Conservation (phyloP, 2,888 invertebrate genomes). For the Cotesia congregata region DNA sequence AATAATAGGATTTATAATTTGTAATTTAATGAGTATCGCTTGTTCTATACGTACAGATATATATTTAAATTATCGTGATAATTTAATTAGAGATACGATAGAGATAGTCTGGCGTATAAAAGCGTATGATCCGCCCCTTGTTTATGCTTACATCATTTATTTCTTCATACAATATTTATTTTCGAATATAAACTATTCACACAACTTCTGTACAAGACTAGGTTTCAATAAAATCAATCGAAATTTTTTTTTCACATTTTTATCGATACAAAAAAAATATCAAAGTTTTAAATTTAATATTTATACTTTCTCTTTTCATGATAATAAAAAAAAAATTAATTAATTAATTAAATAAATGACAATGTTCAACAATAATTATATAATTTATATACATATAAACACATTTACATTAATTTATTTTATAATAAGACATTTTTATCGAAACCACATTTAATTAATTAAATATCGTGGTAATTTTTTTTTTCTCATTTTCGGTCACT, state of each 20-base stretch:
- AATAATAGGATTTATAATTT: slow-evolving; percentile 13
- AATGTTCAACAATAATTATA: slow-evolving; percentile 61
- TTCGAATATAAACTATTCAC: slow-evolving; percentile 55
- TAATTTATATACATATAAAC: slow-evolving; percentile 69
- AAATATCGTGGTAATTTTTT: slow-evolving; percentile 28
- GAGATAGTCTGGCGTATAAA: slow-evolving; percentile 3
- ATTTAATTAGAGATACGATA: slow-evolving; percentile 3
- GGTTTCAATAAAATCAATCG: slow-evolving; percentile 63
- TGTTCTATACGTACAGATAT: background rate
- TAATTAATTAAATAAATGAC: slow-evolving; percentile 48
- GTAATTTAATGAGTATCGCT: background rate
- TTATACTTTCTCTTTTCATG: slow-evolving; percentile 18
- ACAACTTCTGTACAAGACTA: slow-evolving; percentile 69
- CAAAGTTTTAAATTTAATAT: slow-evolving; percentile 20
- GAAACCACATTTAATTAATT: slow-evolving; percentile 37
- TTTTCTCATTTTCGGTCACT: slow-evolving; percentile 32
- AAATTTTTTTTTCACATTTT: slow-evolving; percentile 47
- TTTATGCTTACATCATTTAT: slow-evolving; percentile 4
- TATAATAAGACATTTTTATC: slow-evolving; percentile 42
- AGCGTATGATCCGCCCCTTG: slow-evolving; percentile 15
- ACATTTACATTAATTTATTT: slow-evolving; percentile 64
- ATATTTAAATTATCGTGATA: background rate
- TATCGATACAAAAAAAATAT: slow-evolving; percentile 30
- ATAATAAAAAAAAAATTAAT: slow-evolving; percentile 18
- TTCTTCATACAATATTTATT: slow-evolving; percentile 25